These are phyloP conservation scores for Aurelia sp. DNA, from an alignment of 30 jellyfish, hydroid and myxozoan species.

Conservation along the genomic window DNA sequence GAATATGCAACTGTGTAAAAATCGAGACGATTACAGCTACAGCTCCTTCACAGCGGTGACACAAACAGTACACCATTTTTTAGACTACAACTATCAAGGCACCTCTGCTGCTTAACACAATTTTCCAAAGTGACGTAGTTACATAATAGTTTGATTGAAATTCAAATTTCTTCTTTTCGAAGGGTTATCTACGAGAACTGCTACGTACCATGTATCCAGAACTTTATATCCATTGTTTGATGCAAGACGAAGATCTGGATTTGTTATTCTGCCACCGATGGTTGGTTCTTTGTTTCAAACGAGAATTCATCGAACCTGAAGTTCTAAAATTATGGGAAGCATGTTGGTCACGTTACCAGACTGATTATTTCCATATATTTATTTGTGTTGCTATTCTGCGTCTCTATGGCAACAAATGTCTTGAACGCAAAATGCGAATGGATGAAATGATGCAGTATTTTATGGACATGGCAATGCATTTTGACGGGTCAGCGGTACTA, in stretches of 20 bases:
- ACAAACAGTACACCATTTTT: too few relatives aligned
- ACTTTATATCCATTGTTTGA: constrained; percentile 76
- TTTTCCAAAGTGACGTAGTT: too few relatives aligned
- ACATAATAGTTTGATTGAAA: too few relatives aligned
- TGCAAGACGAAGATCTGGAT: constrained; percentile 84
- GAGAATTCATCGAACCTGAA: constrained; percentile 90
- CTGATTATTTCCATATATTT: constrained; percentile 94
- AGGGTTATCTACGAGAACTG: constrained; percentile 92
- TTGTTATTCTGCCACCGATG: constrained; percentile 97
- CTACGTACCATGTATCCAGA: constrained; percentile 93
- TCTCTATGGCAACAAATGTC: constrained; percentile 74
- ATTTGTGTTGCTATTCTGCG: constrained; percentile 84
- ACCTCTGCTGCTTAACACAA: too few relatives aligned
- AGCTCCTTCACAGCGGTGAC: too few relatives aligned
- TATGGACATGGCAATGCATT: constrained; percentile 88
- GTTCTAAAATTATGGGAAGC: constrained; percentile 95
- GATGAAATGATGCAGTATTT: constrained; percentile 89
- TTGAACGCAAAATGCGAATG: constrained; percentile 70
- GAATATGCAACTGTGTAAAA: too few relatives aligned
- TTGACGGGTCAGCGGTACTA: constrained; percentile 86
- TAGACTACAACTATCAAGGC: too few relatives aligned
- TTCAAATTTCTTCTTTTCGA: neutral
- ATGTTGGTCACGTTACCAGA: constrained; percentile 97
- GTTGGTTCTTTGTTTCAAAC: constrained; percentile 94
- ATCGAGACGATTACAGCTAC: too few relatives aligned